Evolutionary conservation across 1,140 invertebrate species (phyloP).

Genomic region (Diachasmimorpha longicaudata): DNA sequence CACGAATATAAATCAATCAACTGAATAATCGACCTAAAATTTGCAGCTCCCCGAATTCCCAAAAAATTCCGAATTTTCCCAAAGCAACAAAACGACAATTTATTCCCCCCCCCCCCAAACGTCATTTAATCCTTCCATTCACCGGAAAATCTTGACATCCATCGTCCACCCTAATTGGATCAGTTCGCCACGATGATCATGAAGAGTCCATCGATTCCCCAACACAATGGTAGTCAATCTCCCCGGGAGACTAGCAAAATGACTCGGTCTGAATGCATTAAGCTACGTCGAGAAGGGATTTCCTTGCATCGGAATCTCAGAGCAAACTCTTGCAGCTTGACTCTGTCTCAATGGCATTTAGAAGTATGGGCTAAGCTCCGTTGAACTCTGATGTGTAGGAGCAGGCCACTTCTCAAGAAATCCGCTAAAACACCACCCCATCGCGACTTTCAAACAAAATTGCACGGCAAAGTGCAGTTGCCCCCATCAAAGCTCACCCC

Average conservation of each 20-base stretch:
- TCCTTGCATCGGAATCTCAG: background rate
- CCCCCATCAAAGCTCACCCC: background rate
- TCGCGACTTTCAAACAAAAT: background rate
- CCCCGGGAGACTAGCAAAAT: slow-evolving; percentile 11
- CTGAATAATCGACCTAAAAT: no score
- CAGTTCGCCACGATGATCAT: slow-evolving; percentile 13
- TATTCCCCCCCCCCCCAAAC: background rate
- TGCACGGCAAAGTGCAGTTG: background rate
- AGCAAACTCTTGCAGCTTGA: slow-evolving; percentile 17
- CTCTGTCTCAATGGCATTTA: background rate
- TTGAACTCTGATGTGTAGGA: background rate
- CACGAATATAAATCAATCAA: no score
- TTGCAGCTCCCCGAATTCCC: no score
- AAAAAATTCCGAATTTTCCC: no score
- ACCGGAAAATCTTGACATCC: slow-evolving; percentile 9
- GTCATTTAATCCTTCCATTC: background rate
- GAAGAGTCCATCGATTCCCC: slow-evolving; percentile 22
- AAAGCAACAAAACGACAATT: background rate
- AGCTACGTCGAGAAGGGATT: slow-evolving; percentile 2
- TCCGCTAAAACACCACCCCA: background rate
- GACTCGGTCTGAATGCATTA: slow-evolving; percentile 17
- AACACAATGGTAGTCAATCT: slow-evolving; percentile 14
- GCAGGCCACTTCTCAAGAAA: background rate
- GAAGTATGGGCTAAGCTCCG: background rate
- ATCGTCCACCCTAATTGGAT: slow-evolving; percentile 13